Percentiles rank a stretch among this genome's conserved stretches.
Conservation (phyloP, 2,113 vertebrate genomes). For the Hassar affinis region DNA sequence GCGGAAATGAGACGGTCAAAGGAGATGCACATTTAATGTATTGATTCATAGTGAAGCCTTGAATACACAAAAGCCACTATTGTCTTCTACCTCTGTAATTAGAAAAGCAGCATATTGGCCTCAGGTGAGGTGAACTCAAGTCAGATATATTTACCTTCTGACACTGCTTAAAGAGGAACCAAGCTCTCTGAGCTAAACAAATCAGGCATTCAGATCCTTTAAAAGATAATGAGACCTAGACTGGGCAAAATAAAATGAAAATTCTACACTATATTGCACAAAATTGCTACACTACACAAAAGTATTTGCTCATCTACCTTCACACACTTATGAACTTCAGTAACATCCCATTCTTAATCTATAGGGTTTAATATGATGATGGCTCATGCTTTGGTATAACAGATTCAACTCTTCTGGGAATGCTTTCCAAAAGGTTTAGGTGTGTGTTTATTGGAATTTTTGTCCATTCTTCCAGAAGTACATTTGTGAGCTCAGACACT, state of each 20-base stretch:
- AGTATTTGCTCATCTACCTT: too few species aligned
- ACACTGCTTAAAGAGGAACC: constrained; percentile 56
- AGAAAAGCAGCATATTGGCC: constrained; percentile 5
- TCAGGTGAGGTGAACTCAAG: background rate
- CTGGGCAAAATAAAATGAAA: constrained; percentile 49
- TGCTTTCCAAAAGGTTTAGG: too few species aligned
- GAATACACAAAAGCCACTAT: background rate
- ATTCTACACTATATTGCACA: too few species aligned
- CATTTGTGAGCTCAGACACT: too few species aligned
- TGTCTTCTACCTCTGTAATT: constrained; percentile 6
- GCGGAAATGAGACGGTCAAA: constrained; percentile 21
- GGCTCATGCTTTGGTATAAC: too few species aligned
- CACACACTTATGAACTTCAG: too few species aligned
- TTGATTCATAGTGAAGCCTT: background rate
- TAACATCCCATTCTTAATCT: too few species aligned
- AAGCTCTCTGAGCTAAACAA: constrained; percentile 56
- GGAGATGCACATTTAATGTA: background rate
- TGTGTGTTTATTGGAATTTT: too few species aligned
- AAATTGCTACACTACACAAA: too few species aligned
- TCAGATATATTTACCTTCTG: constrained; percentile 15
- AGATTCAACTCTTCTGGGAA: too few species aligned
- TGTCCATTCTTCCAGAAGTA: too few species aligned
- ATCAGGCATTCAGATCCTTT: constrained; percentile 56
- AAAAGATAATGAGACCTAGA: constrained; percentile 44
- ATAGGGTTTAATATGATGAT: too few species aligned